Percentiles rank a stretch among this genome's conserved stretches.
Evolutionary conservation across 64 coral and sea anemone species (phyloP).

Genomic region (Exaiptasia diaphana): DNA sequence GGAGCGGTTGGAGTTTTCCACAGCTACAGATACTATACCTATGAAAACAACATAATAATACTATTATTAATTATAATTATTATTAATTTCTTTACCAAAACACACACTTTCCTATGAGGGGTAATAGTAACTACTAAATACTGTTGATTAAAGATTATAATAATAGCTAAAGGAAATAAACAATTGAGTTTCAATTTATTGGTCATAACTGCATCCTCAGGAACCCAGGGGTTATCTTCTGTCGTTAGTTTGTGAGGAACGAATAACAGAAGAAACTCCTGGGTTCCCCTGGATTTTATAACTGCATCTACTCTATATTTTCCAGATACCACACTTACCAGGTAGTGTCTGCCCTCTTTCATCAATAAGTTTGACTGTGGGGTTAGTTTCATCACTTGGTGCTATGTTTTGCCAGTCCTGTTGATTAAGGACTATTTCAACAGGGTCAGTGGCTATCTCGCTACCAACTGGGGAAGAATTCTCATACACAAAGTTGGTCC

Average conservation of each 20-base stretch:
- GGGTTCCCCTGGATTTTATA: no score
- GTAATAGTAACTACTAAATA: no score
- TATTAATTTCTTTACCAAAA: neutral
- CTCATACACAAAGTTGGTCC: conserved; percentile 54
- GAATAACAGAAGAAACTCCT: no score
- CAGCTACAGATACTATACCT: conserved; percentile 33
- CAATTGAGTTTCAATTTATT: no score
- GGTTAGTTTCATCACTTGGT: conserved; percentile 39
- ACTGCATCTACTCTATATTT: no score
- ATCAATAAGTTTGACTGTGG: conserved; percentile 19
- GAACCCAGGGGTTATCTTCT: no score
- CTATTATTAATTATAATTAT: neutral
- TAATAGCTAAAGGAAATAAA: no score
- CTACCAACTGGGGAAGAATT: conserved; percentile 7
- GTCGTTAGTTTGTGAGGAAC: no score
- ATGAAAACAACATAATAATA: neutral
- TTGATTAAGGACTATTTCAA: conserved; percentile 6
- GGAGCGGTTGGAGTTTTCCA: neutral
- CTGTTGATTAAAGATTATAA: no score
- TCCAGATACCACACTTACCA: no score
- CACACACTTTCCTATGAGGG: no score
- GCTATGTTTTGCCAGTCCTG: conserved; percentile 24
- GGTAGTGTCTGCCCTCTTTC: conserved; percentile 14
- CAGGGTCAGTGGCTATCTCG: conserved; percentile 52
- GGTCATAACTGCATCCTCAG: no score